These are phyloP conservation scores for Bubo blakistoni DNA, from an alignment of 2,113 vertebrate species.

Conservation along the genomic window DNA sequence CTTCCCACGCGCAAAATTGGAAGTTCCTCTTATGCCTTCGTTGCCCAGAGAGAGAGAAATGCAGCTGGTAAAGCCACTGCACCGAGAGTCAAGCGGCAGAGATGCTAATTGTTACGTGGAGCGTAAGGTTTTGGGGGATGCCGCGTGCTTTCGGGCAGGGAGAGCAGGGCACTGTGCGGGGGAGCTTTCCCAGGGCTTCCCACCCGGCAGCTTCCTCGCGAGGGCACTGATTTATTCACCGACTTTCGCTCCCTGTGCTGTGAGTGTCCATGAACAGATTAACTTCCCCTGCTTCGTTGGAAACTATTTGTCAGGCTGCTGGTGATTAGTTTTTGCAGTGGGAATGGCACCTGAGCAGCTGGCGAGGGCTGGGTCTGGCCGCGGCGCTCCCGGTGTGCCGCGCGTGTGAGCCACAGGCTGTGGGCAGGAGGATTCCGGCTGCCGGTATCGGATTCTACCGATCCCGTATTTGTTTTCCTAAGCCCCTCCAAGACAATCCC, in stretches of 20 bases:
- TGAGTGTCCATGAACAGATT: neutral
- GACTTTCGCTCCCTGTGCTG: neutral
- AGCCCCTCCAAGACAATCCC: neutral
- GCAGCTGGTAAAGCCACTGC: neutral
- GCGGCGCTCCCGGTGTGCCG: rapidly evolving
- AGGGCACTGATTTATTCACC: neutral
- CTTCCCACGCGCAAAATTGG: rapidly evolving
- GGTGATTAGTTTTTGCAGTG: neutral
- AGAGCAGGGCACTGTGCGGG: neutral
- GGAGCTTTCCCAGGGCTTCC: neutral
- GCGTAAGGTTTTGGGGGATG: neutral
- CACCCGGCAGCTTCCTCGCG: rapidly evolving
- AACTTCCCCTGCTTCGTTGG: neutral
- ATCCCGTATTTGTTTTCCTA: rapidly evolving
- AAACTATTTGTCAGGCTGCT: neutral
- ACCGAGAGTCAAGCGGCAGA: neutral
- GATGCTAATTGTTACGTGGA: neutral
- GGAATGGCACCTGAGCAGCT: neutral
- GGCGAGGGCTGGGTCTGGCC: neutral
- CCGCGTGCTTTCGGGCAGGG: rapidly evolving
- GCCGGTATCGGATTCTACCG: rapidly evolving
- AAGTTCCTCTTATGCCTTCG: rapidly evolving
- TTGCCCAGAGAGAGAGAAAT: neutral
- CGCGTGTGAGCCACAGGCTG: rapidly evolving
- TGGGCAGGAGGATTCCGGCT: no score